phyloP scores from a whole-genome alignment of 2,888 invertebrate genomes.

The Drepanosiphum platanoidis region DNA sequence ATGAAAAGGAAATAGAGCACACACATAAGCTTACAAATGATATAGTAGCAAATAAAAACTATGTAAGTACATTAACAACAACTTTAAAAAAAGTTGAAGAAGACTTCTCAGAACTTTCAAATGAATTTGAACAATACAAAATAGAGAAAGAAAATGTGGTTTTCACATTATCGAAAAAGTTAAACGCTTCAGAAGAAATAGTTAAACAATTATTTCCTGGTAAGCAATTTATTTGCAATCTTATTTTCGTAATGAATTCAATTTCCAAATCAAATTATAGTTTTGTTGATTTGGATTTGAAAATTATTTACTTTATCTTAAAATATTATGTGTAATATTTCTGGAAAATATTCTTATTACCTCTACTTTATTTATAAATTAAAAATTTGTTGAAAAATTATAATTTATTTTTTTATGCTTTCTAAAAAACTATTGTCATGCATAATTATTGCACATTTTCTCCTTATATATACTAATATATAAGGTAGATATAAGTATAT shows the following conservation, averaged over 20 bases:
- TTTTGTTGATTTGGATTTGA: background rate
- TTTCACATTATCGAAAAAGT: constrained; percentile 8
- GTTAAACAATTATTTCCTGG: constrained; percentile 50
- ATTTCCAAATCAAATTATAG: background rate
- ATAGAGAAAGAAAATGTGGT: background rate
- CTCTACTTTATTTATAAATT: too few relatives aligned
- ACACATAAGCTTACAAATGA: constrained; percentile 25
- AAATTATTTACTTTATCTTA: too few relatives aligned
- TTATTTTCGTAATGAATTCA: too few relatives aligned
- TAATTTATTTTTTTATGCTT: too few relatives aligned
- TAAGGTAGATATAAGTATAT: too few relatives aligned
- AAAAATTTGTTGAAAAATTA: too few relatives aligned
- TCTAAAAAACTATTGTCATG: too few relatives aligned
- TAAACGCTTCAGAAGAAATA: constrained; percentile 53
- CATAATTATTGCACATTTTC: too few relatives aligned
- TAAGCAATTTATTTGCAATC: too few relatives aligned
- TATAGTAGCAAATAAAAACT: constrained; percentile 33
- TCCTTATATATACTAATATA: too few relatives aligned
- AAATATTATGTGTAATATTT: too few relatives aligned
- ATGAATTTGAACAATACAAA: constrained; percentile 45
- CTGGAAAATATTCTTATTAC: too few relatives aligned
- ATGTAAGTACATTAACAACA: constrained; percentile 19
- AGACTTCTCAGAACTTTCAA: background rate
- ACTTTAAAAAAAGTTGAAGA: constrained; percentile 19
- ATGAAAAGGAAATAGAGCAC: constrained; percentile 30